A percentile compares a stretch with the other conserved stretches of the same genome.
phyloP scores from a whole-genome alignment of 2,113 vertebrate species.

The Gymnogyps californianus region DNA sequence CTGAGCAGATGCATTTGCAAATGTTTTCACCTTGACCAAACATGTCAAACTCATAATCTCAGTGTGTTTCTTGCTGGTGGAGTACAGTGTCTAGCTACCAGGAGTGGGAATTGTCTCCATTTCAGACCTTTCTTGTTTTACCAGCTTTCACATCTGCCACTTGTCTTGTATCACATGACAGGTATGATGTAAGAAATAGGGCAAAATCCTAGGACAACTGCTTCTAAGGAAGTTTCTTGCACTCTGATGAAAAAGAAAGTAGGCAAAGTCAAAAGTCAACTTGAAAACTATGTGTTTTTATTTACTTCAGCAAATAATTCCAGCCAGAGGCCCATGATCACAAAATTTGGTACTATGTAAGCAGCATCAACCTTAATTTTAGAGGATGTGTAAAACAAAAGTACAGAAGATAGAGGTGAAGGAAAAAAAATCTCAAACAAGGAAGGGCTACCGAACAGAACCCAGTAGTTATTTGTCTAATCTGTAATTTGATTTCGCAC shows the following conservation, averaged over 20 bases:
- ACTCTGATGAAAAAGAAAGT: neutral
- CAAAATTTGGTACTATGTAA: neutral
- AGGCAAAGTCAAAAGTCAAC: neutral
- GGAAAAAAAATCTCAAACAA: neutral
- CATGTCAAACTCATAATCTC: constrained; percentile 13
- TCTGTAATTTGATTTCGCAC: neutral
- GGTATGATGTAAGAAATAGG: neutral
- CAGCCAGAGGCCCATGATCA: neutral
- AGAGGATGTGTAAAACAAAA: neutral
- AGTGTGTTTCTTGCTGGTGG: neutral
- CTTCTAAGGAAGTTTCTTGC: neutral
- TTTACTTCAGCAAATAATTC: neutral
- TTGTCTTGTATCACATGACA: neutral
- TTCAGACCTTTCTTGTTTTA: neutral
- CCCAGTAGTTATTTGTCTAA: neutral
- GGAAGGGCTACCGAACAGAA: neutral
- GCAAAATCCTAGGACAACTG: neutral
- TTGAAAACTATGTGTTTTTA: neutral
- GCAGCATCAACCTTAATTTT: neutral
- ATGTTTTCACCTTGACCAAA: constrained; percentile 54
- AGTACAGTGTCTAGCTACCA: neutral
- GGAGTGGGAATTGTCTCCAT: neutral
- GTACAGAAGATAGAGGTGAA: neutral
- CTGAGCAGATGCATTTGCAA: neutral
- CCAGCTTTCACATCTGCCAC: neutral